These are phyloP conservation scores for Chrysomela aeneicollis DNA, from an alignment of 2,888 invertebrate species.

Conservation along the genomic window DNA sequence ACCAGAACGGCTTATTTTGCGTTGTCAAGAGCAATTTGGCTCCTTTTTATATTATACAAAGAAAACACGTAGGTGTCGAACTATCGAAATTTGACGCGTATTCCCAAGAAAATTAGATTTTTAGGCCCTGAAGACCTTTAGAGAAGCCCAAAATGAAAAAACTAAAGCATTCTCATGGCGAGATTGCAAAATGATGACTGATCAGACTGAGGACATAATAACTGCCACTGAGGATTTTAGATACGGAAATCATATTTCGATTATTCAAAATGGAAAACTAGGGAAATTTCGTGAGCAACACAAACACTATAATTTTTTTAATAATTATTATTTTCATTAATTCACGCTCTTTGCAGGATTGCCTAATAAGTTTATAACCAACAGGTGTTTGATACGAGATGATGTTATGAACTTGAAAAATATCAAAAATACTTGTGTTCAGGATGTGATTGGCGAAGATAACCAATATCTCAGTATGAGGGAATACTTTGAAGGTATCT, in stretches of 20 bases:
- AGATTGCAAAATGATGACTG: neutral
- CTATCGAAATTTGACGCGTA: no score
- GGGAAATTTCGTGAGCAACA: slow-evolving; percentile 46
- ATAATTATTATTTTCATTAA: slow-evolving; percentile 28
- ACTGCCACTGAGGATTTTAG: slow-evolving; percentile 35
- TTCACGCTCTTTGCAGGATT: slow-evolving; percentile 48
- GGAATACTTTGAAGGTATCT: slow-evolving; percentile 54
- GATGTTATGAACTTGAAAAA: slow-evolving; percentile 61
- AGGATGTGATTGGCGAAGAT: slow-evolving; percentile 53
- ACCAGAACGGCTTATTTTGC: slow-evolving; percentile 66
- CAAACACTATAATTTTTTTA: no score
- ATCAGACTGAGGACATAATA: slow-evolving; percentile 10
- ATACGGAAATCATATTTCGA: slow-evolving; percentile 42
- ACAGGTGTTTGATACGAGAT: slow-evolving; percentile 55
- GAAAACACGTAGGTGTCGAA: slow-evolving; percentile 48
- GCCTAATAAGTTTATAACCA: slow-evolving; percentile 53
- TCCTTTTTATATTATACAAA: slow-evolving; percentile 53
- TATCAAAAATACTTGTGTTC: slow-evolving; percentile 58
- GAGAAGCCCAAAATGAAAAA: slow-evolving; percentile 41
- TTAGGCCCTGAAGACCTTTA: slow-evolving; percentile 45
- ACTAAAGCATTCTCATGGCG: slow-evolving; percentile 38
- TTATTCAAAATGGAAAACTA: slow-evolving; percentile 45
- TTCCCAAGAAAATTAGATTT: slow-evolving; percentile 24
- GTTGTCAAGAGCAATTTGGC: slow-evolving; percentile 68
- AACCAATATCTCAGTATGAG: slow-evolving; percentile 54